Evolutionary conservation across 2,113 vertebrate genomes (phyloP).

Genomic region (Etia nguti): DNA sequence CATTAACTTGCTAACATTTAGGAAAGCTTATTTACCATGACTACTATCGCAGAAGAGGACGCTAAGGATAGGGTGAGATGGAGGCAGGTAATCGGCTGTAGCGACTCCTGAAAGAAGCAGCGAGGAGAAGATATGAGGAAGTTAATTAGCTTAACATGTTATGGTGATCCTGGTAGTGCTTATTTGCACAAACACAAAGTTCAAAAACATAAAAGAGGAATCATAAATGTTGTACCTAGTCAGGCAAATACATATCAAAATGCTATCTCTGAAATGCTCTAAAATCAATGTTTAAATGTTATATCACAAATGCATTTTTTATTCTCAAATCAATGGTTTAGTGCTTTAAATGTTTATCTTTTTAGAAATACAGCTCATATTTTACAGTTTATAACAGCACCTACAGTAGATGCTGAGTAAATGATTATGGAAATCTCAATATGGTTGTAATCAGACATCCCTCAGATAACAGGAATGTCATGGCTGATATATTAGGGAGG

Average conservation of each 20-base stretch:
- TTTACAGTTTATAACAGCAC: background rate
- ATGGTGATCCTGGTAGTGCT: fast-evolving
- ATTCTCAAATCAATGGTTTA: background rate
- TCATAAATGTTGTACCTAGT: background rate
- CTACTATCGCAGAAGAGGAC: background rate
- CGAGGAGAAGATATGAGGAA: fast-evolving
- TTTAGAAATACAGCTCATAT: background rate
- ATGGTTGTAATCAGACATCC: background rate
- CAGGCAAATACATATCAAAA: background rate
- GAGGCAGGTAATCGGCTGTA: background rate
- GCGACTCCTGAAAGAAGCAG: background rate
- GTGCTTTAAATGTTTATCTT: background rate
- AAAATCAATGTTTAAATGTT: background rate
- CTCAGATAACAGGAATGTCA: background rate
- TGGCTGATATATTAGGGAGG: background rate
- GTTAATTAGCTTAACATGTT: background rate
- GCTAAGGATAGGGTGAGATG: background rate
- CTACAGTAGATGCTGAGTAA: background rate
- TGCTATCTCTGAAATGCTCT: background rate
- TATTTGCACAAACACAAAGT: background rate
- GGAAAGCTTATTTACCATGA: background rate
- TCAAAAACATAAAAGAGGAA: background rate
- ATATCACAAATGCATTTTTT: background rate
- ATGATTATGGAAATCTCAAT: background rate
- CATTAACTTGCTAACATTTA: background rate